Conservation (phyloP, 2,888 invertebrate species). For the Bibio marci region DNA sequence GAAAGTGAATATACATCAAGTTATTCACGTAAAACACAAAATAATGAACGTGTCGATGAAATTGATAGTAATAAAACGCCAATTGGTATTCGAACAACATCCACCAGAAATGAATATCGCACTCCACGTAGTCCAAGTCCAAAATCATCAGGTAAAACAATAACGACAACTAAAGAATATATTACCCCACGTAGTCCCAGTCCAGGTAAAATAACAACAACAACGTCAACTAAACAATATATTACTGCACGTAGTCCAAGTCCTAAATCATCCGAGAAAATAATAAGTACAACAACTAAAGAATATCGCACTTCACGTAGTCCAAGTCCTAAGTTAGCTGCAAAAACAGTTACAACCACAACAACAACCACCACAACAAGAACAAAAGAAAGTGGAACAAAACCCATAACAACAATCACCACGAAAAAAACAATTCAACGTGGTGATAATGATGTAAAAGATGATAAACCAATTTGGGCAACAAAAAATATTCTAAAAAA, state of each 20-base stretch:
- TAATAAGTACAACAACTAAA: too few species aligned
- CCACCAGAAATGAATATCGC: constrained; percentile 6
- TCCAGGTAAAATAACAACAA: neutral
- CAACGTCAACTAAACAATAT: neutral
- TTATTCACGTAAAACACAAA: too few species aligned
- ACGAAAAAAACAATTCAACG: constrained; percentile 26
- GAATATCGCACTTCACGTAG: constrained; percentile 21
- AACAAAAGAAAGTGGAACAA: constrained; percentile 10
- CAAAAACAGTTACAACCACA: constrained; percentile 20
- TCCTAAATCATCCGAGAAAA: too few species aligned
- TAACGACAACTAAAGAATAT: too few species aligned
- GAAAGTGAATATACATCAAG: too few species aligned
- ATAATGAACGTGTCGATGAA: too few species aligned
- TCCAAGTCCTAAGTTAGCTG: constrained; percentile 15
- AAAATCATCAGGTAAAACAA: too few species aligned
- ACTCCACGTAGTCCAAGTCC: constrained; percentile 20
- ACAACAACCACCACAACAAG: constrained; percentile 12
- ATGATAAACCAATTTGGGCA: constrained; percentile 44
- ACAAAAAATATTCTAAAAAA: constrained; percentile 41
- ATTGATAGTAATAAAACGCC: constrained; percentile 8
- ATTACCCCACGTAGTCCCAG: constrained; percentile 24
- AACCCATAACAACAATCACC: constrained; percentile 20
- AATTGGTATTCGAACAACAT: constrained; percentile 10
- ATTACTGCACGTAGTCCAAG: constrained; percentile 18
- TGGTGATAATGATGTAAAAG: constrained; percentile 16